Conservation (phyloP, 2,797 vertebrate species). For the Peromyscus melanophrys region DNA sequence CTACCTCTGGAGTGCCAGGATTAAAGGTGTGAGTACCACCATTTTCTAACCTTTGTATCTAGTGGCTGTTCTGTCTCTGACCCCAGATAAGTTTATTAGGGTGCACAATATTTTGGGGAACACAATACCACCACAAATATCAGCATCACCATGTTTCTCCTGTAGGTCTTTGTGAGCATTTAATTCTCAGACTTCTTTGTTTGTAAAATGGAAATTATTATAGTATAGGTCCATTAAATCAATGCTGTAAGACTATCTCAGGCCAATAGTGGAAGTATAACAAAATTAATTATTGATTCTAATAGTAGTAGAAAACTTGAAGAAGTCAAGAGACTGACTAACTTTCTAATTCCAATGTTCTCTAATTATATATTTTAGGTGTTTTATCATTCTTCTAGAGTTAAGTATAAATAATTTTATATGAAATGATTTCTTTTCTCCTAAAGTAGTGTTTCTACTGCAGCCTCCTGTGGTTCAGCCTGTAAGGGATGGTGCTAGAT, state of each 20-base stretch:
- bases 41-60: too few relatives aligned
- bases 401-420: not conserved
- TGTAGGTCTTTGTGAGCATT: not conserved
- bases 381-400: not conserved
- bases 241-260: not conserved
- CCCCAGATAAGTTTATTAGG: too few relatives aligned
- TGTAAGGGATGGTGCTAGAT: not conserved
- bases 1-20: too few relatives aligned
- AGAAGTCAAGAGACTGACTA: not conserved
- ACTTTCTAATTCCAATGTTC: not conserved
- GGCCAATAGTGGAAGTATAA: not conserved
- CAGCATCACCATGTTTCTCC: not conserved
- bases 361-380: slow-evolving; percentile 7
- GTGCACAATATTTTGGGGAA: too few relatives aligned
- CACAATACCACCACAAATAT: not conserved
- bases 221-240: not conserved
- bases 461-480: not conserved
- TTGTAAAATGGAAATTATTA: not conserved
- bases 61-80: too few relatives aligned
- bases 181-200: not conserved
- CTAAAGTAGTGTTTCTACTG: not conserved
- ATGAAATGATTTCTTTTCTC: not conserved
- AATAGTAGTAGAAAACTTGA: not conserved
- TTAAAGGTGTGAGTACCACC: too few relatives aligned
- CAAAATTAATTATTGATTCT: not conserved